Conservation (phyloP, 2,888 invertebrate genomes). For the Lasioglossum pauxillum region DNA sequence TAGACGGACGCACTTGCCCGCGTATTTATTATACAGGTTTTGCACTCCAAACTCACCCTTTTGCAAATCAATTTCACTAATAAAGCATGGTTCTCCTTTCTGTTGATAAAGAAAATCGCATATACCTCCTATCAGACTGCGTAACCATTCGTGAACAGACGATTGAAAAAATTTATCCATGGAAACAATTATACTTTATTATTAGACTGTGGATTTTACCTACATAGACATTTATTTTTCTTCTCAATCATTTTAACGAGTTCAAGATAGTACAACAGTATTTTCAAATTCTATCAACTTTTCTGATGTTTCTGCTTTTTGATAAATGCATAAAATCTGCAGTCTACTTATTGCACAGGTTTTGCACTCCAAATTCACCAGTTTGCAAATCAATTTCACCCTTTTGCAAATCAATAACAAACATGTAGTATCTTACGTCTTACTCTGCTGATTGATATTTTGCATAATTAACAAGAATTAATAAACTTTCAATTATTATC, state of each 20-base stretch:
- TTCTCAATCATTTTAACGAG: background rate
- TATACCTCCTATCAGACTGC: background rate
- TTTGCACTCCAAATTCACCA: no score
- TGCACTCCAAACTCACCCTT: no score
- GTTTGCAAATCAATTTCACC: no score
- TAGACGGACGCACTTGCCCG: no score
- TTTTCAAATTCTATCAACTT: background rate
- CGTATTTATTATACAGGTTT: background rate
- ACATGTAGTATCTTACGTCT: no score
- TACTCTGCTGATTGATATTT: no score
- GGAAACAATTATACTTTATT: background rate
- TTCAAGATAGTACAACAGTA: background rate
- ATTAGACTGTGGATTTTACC: background rate
- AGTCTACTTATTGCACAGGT: background rate
- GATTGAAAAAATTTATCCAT: background rate
- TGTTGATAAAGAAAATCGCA: background rate
- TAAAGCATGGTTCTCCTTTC: slow-evolving; percentile 44
- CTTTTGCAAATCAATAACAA: no score
- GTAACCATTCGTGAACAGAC: background rate
- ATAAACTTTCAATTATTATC: no score
- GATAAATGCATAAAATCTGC: background rate
- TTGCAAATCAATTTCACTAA: no score
- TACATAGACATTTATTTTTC: background rate
- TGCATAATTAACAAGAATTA: no score
- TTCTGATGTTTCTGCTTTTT: background rate